phyloP scores from a whole-genome alignment of 1,140 invertebrate genomes.

The Chironomus tepperi region DNA sequence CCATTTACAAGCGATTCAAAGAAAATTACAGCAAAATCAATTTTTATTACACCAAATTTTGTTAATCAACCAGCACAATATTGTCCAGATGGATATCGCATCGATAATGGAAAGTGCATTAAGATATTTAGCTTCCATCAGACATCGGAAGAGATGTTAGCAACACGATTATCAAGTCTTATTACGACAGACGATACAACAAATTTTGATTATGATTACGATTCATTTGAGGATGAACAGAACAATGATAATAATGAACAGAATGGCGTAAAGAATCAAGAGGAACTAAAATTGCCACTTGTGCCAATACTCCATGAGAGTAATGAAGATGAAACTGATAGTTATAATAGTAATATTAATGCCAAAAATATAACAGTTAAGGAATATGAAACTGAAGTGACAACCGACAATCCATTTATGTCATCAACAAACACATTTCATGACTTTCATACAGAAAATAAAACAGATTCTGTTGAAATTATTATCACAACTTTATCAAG shows the following conservation, averaged over 20 bases:
- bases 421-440: constrained; percentile 1
- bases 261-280: background rate
- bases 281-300: background rate
- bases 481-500: constrained; percentile 13
- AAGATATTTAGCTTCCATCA: background rate
- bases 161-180: background rate
- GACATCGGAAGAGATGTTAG: background rate
- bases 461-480: constrained; percentile 1
- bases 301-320: constrained; percentile 5
- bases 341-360: background rate
- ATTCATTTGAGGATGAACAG: background rate
- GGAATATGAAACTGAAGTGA: background rate
- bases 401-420: background rate
- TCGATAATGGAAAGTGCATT: constrained; percentile 4
- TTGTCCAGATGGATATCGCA: background rate
- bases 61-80: background rate
- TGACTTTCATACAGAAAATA: background rate
- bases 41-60: background rate
- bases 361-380: background rate
- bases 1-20: background rate
- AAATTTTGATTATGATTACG: background rate
- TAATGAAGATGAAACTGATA: background rate
- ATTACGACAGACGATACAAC: constrained; percentile 2
- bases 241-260: no score
- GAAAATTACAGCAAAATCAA: constrained; percentile 1